A percentile compares a stretch with the other conserved stretches of the same genome.
Conservation (phyloP, 2,888 invertebrate species). For the Lamellibrachia columna region DNA sequence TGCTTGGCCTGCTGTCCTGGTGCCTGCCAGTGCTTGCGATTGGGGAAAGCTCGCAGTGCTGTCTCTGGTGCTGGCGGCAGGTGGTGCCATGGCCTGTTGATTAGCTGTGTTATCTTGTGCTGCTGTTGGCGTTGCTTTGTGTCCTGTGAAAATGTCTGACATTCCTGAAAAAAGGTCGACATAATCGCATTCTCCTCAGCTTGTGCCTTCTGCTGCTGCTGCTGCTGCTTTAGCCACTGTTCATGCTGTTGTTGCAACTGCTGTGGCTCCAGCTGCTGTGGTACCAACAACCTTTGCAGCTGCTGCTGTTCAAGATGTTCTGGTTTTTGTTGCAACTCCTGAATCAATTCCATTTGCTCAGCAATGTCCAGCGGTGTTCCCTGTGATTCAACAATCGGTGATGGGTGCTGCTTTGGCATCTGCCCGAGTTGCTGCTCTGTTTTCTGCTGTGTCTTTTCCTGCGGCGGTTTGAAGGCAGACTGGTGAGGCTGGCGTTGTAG, state of each 20-base stretch:
- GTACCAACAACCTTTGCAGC: background rate
- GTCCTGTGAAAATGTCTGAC: background rate
- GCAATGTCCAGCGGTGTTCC: background rate
- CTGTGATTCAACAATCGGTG: background rate
- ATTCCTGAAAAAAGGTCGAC: background rate
- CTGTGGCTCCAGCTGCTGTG: background rate
- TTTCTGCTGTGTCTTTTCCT: background rate
- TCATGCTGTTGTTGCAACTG: background rate
- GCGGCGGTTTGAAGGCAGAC: background rate
- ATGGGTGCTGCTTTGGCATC: background rate
- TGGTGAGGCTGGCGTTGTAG: background rate
- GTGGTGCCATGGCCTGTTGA: background rate
- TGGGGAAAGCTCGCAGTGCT: background rate
- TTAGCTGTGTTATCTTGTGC: background rate
- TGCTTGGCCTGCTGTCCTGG: background rate
- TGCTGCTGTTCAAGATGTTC: background rate
- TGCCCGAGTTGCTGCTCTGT: background rate
- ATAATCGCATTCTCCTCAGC: background rate
- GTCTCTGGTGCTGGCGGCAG: background rate
- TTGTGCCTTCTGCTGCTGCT: background rate
- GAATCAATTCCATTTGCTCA: background rate
- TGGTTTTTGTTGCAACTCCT: background rate
- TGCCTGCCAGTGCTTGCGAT: background rate
- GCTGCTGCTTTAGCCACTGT: background rate
- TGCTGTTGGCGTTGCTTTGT: background rate